Percentiles rank a stretch among this genome's conserved stretches.
Evolutionary conservation across 2,113 vertebrate species (phyloP).

Genomic region (Gavialis gangeticus): DNA sequence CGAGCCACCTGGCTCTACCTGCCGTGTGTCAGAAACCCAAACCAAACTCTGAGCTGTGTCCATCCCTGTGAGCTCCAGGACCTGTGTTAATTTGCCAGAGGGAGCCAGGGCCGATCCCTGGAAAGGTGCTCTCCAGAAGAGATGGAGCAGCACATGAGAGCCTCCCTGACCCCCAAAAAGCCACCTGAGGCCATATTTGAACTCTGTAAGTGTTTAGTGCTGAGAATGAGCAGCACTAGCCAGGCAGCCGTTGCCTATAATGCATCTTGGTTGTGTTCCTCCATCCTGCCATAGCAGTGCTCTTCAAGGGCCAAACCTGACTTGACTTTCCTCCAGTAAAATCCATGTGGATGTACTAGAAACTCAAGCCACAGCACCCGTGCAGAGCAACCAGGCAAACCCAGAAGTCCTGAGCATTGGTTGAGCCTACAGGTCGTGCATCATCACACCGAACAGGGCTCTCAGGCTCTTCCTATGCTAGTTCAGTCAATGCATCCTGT

Average conservation of each 20-base stretch:
- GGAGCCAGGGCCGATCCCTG: constrained; percentile 25
- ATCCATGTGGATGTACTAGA: background rate
- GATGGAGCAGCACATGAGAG: background rate
- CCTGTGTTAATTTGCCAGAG: background rate
- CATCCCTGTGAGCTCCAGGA: background rate
- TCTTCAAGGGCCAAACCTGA: background rate
- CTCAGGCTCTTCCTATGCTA: no score
- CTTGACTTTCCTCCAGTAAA: background rate
- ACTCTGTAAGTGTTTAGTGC: background rate
- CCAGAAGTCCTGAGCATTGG: background rate
- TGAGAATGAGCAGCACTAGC: no score
- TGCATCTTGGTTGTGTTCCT: background rate
- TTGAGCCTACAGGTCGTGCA: no score
- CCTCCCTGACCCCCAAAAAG: background rate
- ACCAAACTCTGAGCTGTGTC: constrained; percentile 12
- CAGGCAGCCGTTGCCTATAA: background rate
- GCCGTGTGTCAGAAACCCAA: constrained; percentile 25
- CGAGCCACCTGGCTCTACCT: constrained; percentile 51
- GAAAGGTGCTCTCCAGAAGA: background rate
- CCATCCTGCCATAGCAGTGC: background rate
- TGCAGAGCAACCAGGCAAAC: background rate
- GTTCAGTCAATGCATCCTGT: no score
- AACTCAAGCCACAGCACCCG: background rate
- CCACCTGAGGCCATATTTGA: background rate
- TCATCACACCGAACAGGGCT: no score